Evolutionary conservation across 2,888 invertebrate species (phyloP).

Genomic region (Periphyllus acericola): DNA sequence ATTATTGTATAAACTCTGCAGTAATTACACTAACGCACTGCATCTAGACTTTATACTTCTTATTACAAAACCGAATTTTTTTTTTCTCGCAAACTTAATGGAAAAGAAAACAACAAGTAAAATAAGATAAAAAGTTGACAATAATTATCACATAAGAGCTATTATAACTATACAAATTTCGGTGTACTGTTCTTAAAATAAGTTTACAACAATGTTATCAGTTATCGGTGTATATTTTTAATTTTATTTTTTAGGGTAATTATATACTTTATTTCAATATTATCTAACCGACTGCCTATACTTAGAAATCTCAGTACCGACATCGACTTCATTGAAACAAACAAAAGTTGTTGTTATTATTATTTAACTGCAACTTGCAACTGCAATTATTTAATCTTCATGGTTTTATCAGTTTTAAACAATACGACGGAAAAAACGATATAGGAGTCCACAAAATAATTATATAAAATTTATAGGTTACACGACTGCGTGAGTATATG

Average conservation of each 20-base stretch:
- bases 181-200: background rate
- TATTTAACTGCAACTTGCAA: background rate
- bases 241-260: background rate
- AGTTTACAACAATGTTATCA: conserved; percentile 15
- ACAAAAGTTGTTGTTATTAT: background rate
- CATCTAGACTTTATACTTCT: background rate
- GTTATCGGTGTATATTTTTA: conserved; percentile 2
- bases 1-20: background rate
- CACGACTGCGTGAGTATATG: background rate
- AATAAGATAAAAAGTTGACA: conserved; percentile 25
- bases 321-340: background rate
- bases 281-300: background rate
- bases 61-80: background rate
- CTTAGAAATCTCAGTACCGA: background rate
- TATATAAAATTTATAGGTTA: background rate
- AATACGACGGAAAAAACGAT: background rate
- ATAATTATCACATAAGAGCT: background rate
- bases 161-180: background rate
- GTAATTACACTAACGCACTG: background rate
- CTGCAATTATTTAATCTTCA: too few species aligned
- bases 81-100: background rate
- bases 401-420: background rate
- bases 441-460: background rate
- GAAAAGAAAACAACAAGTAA: background rate
- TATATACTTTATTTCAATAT: background rate